These are phyloP conservation scores for Epirrhoe alternata DNA, from an alignment of 2,888 invertebrate species.

Conservation along the genomic window DNA sequence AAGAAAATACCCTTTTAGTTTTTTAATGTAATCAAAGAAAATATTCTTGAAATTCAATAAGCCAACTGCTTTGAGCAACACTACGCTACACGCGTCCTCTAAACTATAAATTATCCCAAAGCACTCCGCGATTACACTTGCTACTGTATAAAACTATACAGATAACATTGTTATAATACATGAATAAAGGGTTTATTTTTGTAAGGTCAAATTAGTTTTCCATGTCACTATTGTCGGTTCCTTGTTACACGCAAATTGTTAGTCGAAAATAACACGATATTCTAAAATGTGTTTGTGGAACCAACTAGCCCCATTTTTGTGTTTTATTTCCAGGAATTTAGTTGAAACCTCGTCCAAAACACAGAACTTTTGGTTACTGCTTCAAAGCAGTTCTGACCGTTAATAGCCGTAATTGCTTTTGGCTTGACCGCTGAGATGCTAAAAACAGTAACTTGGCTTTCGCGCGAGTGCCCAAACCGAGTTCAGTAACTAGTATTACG, in stretches of 20 bases:
- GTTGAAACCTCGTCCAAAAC: conserved; percentile 19
- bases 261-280: background rate
- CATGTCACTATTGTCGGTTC: conserved; percentile 20
- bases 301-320: background rate
- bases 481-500: conserved; percentile 34
- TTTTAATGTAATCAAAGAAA: too few species aligned
- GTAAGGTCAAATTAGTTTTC: conserved; percentile 33
- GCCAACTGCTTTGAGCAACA: background rate
- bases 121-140: conserved; percentile 58
- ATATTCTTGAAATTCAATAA: background rate
- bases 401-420: conserved; percentile 37
- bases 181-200: conserved; percentile 37
- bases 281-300: background rate
- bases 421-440: conserved; percentile 38
- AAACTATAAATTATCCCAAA: conserved; percentile 55
- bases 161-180: conserved; percentile 41
- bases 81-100: conserved; percentile 13
- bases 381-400: conserved; percentile 26
- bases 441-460: conserved; percentile 38
- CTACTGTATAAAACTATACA: conserved; percentile 41
- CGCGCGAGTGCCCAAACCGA: conserved; percentile 32
- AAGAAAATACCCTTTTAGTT: too few species aligned
- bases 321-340: conserved; percentile 10
- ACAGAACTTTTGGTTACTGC: conserved; percentile 18
- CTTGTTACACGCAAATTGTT: conserved; percentile 18